These are phyloP conservation scores for Agriotes lineatus DNA, from an alignment of 2,888 invertebrate genomes.

Conservation along the genomic window DNA sequence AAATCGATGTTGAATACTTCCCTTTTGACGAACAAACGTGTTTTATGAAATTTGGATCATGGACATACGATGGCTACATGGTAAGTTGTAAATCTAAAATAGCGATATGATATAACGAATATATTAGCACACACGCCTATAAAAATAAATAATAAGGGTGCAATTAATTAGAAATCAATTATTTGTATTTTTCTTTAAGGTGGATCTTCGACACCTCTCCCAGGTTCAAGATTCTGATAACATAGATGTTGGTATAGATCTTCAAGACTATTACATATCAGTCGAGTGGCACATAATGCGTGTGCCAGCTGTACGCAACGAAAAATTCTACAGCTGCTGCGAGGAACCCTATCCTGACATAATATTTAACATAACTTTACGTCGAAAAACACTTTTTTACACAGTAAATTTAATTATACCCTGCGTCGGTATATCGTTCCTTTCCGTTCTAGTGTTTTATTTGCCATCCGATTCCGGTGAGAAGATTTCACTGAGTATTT, in stretches of 20 bases:
- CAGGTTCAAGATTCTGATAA: slow-evolving; percentile 89
- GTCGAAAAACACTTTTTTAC: slow-evolving; percentile 96
- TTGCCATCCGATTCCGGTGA: slow-evolving; percentile 98
- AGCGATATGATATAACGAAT: no score
- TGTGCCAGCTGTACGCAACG: slow-evolving; percentile 90
- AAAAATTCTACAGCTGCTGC: slow-evolving; percentile 96
- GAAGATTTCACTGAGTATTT: slow-evolving; percentile 96
- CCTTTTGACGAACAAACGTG: slow-evolving; percentile 96
- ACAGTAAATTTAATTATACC: slow-evolving; percentile 98
- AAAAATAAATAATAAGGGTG: no score
- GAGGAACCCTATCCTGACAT: slow-evolving; percentile 98
- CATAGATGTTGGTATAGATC: slow-evolving; percentile 91
- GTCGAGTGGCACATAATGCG: slow-evolving; percentile 99
- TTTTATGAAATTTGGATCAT: slow-evolving; percentile 95
- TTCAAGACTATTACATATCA: slow-evolving; percentile 95
- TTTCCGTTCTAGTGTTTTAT: slow-evolving; percentile 97
- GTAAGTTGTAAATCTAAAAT: slow-evolving; percentile 72
- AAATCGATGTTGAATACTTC: slow-evolving; percentile 95
- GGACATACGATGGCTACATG: slow-evolving; percentile 96
- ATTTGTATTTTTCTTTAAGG: slow-evolving; percentile 70
- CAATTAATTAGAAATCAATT: no score
- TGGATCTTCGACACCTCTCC: slow-evolving; percentile 89
- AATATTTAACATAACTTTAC: slow-evolving; percentile 95
- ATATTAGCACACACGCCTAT: no score
- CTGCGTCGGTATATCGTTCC: slow-evolving; percentile 96